Evolutionary conservation across 1,140 invertebrate genomes (phyloP), one percentile per base, ranked within the genome.

Genomic region (Papilio aristodemus): DNA sequence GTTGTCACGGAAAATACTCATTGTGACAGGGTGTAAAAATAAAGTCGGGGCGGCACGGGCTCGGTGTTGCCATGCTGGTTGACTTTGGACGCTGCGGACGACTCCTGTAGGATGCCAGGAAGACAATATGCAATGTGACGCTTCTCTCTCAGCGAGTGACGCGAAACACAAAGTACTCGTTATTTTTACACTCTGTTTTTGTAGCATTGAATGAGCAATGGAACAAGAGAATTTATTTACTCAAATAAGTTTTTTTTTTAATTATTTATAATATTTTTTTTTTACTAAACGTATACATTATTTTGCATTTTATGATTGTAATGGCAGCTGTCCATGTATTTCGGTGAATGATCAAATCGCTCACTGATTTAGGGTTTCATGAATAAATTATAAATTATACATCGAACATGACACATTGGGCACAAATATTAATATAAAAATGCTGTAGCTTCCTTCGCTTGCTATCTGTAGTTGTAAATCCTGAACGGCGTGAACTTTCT

Each of bases 211-310:
- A 86, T 83, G 87, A 90, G 86, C 87, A 89, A 90, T 85, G 85
- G 86, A 91, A 90, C 87, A 91, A 86, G 87, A 91, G 89, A 91
- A 91, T 91, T 91, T 91, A 91, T 91, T 91, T 91, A 91, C 87
- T 91, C 86, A 87, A 87, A 86, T 89, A 89, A 89, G 83, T 84
- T 86, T 89, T 86, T 85, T 83, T 82, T 78, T 79, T 78, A 77
- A 79, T 81, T 80, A 84, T 87, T 83, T 85, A 87, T 86, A 86
- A 87, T 85, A 82, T 84, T 79, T 76, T 84, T 83, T 84, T 86
- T 86, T 78, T 84, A 89, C 81, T 86, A 81, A 84, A 85, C 72
- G 79, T 88, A 88, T 85, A 84, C 80, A 89, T 88, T 89, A 86
- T 86, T 91, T 89, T 89, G 87, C 89, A 91, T 91, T 91, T 90